Conservation (phyloP, 2,888 invertebrate species). For the Brachylomia viminalis region DNA sequence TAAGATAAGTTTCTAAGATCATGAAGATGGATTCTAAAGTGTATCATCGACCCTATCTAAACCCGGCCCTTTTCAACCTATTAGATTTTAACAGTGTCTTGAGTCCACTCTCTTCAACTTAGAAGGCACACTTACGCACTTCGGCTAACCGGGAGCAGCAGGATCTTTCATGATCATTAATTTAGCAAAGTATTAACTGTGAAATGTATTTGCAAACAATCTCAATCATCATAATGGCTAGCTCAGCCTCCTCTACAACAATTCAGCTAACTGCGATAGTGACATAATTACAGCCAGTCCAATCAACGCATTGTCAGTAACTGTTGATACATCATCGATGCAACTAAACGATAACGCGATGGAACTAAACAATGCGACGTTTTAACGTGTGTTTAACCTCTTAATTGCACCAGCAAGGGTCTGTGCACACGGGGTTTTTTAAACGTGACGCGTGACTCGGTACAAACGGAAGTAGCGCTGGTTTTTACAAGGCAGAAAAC, state of each 20-base stretch:
- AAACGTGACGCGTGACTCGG: not conserved
- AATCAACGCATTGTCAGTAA: constrained; percentile 53
- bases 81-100: not conserved
- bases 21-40: not conserved
- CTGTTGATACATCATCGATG: constrained; percentile 32
- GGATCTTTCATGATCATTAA: not conserved
- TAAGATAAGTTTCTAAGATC: not conserved
- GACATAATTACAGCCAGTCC: constrained; percentile 30
- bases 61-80: not conserved
- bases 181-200: not conserved
- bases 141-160: not conserved
- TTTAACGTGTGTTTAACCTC: constrained; percentile 62
- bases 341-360: constrained; percentile 20
- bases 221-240: not conserved
- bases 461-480: not conserved
- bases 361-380: constrained; percentile 61
- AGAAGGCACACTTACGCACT: not conserved
- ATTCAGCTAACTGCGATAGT: constrained; percentile 4
- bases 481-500: too few relatives aligned
- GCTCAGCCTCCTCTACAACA: not conserved
- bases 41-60: not conserved
- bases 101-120: not conserved
- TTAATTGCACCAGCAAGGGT: constrained; percentile 13
- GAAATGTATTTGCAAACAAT: not conserved
- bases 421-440: not conserved